Evolutionary conservation across 2,888 invertebrate genomes (phyloP), one percentile per base, ranked within the genome.

Genomic region (Apantesis nais): DNA sequence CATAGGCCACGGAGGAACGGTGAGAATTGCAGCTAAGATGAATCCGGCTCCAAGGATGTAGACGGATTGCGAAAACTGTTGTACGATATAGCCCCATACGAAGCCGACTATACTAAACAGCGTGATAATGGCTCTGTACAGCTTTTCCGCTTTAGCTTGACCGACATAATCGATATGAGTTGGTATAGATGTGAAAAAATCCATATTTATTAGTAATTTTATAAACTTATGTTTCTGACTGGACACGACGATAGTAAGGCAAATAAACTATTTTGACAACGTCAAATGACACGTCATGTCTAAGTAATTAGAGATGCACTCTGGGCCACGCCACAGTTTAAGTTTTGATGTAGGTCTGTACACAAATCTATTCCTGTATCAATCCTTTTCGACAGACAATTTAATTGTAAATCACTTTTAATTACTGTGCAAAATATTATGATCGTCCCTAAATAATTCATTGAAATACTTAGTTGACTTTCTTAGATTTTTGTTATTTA

Each of bases 1-100:
- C 96, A 99, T 97, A 0, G 99, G 98, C 99, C 99, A 99, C n/a
- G 99, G 99, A 39, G 99, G 99, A 83, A 99, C 97, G 0, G 98
- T 98, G 62, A 99, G 90, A 86, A 99, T 92, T 60, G 98, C 97
- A 62, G 99, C 98, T 76, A 99, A 93, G 1, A 97, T 95, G 87
- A 99, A 99, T 76, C 99, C 99, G 83, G 98, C 98, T 48, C 98
- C 98, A 66, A 99, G 95, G 86, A 99, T 98, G 85, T 98, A 98
- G 44, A 99, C 98, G 1, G 99, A 99, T 89, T 98, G 98, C 0
- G 99, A 99, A 89, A 99, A 99, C 89, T 99, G 98, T 89, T 99
- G 99, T 78, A 98, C 98, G 66, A 98, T 96, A 85, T 98, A 99
- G 58, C 99, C 99, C 98, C 98, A 99, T 69, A 97, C 95, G 70